phyloP scores from a whole-genome alignment of 2,797 vertebrate species.

The Gymnoscopelus microlampas region DNA sequence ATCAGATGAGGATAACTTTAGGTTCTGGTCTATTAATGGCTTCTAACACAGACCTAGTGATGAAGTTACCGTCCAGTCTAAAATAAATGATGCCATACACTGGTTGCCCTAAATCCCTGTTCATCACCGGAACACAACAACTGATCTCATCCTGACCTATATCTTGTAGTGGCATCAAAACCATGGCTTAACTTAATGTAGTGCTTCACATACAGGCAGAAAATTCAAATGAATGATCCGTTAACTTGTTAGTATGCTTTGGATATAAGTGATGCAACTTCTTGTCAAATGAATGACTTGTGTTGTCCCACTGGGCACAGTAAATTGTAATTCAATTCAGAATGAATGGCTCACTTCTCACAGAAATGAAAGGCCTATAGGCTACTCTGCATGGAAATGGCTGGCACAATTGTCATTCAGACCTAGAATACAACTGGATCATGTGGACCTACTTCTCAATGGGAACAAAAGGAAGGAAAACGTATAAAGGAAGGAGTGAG shows the following conservation, averaged over 20 bases:
- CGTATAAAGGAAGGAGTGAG: no score
- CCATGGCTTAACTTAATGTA: constrained; percentile 3
- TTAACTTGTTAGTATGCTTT: neutral
- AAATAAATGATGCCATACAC: neutral
- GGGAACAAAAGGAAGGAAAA: no score
- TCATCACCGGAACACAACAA: constrained; percentile 2
- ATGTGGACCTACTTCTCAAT: no score
- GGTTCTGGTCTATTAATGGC: no score
- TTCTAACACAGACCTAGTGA: neutral
- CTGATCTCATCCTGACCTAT: constrained; percentile 57
- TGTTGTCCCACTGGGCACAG: neutral
- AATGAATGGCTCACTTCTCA: neutral
- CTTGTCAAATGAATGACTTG: constrained; percentile 1
- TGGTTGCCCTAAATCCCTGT: constrained; percentile 44
- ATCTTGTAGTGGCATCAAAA: constrained; percentile 20
- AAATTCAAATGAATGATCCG: neutral
- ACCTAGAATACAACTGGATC: no score
- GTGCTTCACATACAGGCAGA: neutral
- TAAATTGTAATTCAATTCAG: neutral
- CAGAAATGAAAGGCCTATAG: neutral
- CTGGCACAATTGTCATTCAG: no score
- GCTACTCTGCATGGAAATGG: neutral
- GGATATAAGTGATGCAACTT: neutral
- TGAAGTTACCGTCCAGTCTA: constrained; percentile 4
- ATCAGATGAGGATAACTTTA: no score